Evolutionary conservation across 1,140 invertebrate genomes (phyloP), one percentile per base, ranked within the genome.

Genomic region (Coelopa frigida): DNA sequence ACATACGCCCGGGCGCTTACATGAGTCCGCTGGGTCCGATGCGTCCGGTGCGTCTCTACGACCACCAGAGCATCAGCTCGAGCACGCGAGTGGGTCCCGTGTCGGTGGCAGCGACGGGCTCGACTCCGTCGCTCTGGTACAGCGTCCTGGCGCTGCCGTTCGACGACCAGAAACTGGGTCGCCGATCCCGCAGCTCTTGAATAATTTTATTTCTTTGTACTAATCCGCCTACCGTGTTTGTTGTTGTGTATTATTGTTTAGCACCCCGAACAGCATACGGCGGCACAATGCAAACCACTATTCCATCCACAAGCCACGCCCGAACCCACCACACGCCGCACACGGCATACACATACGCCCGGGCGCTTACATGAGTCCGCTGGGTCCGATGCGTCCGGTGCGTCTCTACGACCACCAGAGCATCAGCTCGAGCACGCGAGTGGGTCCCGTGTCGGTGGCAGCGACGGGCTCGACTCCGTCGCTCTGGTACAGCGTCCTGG

Each of bases 61-160:
- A 50, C 44, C 48, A 50, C 10, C 45, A 46, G 22, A 24, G 37
- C 42, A 49, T 55, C 5, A 49, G 55, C 5, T 61, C 61, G 4
- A 55, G 55, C 17, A 49, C 48, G 12, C 52, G 52, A 7, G n/a
- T n/a, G n/a, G n/a, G n/a, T n/a, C n/a, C n/a, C n/a, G n/a, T n/a
- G n/a, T n/a, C n/a, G n/a, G n/a, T n/a, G n/a, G n/a, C n/a, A n/a
- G n/a, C n/a, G n/a, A 58, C 53, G 5, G 48, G 39, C 24, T 71
- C 55, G 7, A 77, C 84, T 71, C 82, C 84, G 20, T 84, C 85
- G 48, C 75, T 86, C 58, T 90, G 85, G 88, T 89, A 88, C 76
- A 90, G 87, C 45, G 78, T 92, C 50, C 78, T 92, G 70, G 89
- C 89, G 48, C 78, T 92, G 57, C 89, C 88, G 52, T 92, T 92